Evolutionary conservation across 2,797 vertebrate genomes (phyloP).

Genomic region (Channa striata): DNA sequence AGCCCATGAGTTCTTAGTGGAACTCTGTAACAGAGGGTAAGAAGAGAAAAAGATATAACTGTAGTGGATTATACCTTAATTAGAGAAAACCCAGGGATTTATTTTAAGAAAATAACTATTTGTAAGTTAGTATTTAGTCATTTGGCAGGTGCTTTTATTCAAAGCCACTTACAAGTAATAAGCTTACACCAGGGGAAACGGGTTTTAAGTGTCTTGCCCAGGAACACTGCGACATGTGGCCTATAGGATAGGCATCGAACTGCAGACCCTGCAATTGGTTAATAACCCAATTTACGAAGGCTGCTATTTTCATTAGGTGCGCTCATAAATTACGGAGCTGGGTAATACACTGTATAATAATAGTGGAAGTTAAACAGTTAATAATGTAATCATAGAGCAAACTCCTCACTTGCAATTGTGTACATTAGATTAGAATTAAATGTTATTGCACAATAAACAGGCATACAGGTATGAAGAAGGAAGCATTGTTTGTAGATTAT

Average conservation of each 20-base stretch:
- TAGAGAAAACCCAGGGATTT: no score
- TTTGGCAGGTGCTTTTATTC: no score
- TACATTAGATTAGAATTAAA: background rate
- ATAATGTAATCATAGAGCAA: background rate
- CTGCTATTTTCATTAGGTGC: background rate
- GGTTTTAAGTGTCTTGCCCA: no score
- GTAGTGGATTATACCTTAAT: constrained; percentile 9
- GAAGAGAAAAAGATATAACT: constrained; percentile 23
- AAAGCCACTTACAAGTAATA: no score
- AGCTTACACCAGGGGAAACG: no score
- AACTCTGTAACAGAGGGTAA: constrained; percentile 80
- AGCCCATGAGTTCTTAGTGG: constrained; percentile 83
- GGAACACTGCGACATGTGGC: no score
- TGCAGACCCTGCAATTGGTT: no score
- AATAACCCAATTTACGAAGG: no score
- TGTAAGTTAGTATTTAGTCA: background rate
- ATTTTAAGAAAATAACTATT: background rate
- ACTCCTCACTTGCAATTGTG: background rate
- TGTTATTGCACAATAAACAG: background rate
- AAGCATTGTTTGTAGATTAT: background rate
- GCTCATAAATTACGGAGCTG: background rate
- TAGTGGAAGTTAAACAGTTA: background rate
- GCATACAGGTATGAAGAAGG: no score
- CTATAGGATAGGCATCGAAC: no score
- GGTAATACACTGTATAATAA: background rate